These are phyloP conservation scores for Dysmachus trigonus DNA, from an alignment of 2,888 invertebrate genomes.

Conservation along the genomic window DNA sequence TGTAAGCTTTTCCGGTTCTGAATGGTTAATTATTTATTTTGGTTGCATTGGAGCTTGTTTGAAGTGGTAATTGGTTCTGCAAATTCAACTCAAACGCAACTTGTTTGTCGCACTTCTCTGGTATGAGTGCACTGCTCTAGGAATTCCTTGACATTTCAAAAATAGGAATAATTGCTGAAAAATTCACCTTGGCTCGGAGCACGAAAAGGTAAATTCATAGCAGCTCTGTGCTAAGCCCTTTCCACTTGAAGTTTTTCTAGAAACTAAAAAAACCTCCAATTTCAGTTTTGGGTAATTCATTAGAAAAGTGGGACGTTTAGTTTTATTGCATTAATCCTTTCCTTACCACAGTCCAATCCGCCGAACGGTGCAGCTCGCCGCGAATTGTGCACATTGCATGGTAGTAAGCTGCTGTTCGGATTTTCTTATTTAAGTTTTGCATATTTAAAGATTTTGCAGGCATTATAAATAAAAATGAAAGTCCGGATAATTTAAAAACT, in stretches of 20 bases:
- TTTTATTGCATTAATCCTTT: no score
- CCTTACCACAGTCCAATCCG: no score
- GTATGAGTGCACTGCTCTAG: not conserved
- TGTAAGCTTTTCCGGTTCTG: not conserved
- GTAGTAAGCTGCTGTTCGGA: no score
- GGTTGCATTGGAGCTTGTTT: not conserved
- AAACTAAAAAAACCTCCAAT: not conserved
- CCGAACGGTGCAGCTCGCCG: no score
- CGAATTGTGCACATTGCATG: no score
- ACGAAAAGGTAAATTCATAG: not conserved
- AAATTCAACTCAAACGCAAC: not conserved
- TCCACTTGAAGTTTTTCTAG: not conserved
- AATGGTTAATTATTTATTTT: not conserved
- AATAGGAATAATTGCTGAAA: not conserved
- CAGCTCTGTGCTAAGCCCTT: not conserved
- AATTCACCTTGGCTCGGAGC: not conserved
- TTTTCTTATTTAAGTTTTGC: no score
- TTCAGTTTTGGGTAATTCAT: no score
- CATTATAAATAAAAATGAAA: no score
- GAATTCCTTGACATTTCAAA: not conserved
- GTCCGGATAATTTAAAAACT: no score
- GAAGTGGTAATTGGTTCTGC: not conserved
- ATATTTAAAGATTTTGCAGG: no score
- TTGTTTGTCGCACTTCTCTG: not conserved
- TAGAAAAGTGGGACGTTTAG: no score